Evolutionary conservation across 2,113 vertebrate genomes (phyloP).

Genomic region (Cephalopholis sonnerati): DNA sequence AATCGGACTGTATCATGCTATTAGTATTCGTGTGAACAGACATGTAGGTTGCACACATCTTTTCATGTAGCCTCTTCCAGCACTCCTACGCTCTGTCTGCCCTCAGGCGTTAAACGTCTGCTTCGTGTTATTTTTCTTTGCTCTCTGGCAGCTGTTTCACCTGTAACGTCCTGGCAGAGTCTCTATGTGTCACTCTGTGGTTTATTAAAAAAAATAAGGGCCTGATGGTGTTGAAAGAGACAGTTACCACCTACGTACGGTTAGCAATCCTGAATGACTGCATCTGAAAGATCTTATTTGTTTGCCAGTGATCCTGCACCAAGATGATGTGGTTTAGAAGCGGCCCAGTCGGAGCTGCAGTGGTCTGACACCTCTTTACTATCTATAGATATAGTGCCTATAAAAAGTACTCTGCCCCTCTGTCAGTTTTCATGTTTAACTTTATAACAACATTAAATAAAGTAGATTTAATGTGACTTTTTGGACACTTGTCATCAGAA

Average conservation of each 20-base stretch:
- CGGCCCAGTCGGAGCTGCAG: not conserved
- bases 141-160: constrained; percentile 57
- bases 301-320: constrained; percentile 2
- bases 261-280: not conserved
- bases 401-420: not conserved
- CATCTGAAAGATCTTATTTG: not conserved
- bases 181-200: constrained; percentile 32
- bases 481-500: not conserved
- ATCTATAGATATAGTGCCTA: not conserved
- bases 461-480: not conserved
- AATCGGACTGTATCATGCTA: constrained; percentile 31
- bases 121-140: constrained; percentile 20
- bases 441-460: not conserved
- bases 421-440: not conserved
- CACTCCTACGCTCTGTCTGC: constrained; percentile 32
- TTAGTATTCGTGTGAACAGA: not conserved
- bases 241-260: constrained; percentile 1
- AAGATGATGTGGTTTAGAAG: not conserved
- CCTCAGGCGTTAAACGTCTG: constrained; percentile 60
- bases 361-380: not conserved
- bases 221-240: constrained; percentile 30
- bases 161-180: constrained; percentile 51
- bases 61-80: constrained; percentile 1
- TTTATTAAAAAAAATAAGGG: constrained; percentile 57
- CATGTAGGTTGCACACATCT: constrained; percentile 12